Evolutionary conservation across 2,113 vertebrate species (phyloP), one percentile per base, ranked within the genome.

Genomic region (Halichoeres trimaculatus): DNA sequence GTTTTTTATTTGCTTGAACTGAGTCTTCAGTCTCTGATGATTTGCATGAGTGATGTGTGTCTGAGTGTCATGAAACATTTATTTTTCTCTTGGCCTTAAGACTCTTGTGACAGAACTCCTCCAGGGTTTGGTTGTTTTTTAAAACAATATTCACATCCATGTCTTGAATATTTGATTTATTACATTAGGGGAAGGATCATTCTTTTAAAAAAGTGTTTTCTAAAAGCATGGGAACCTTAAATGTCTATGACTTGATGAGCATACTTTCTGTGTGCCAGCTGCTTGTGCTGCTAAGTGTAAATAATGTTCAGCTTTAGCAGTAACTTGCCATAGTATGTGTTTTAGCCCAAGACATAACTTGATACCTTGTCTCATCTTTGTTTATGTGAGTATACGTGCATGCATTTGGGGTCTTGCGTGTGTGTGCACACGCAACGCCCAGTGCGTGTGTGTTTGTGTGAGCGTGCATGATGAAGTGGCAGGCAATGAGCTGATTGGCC

Each of bases 401-500:
- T 58, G 56, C 2, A 1, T 8, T 14, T 14, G 12, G 30, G 22
- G 24, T 17, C 12, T 45, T 50, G 34, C 57, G 19, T 17, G 19
- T 13, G 7, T 65, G 51, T 40, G 30, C 30, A 30, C 30, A 30
- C 6, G 30, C 30, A 30, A 30, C 3, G 30, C 6, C 6, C 30
- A 30, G 51, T 10, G 20, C n/a, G 41, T 43, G 23, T 35, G 35
- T 11, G n/a, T 55, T 45, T 2, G 10, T 55, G 55, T 35, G 61
- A 55, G 67, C 34, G 68, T 52, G 38, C 20, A 50, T 87, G 80
- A 84, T 83, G 62, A 69, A 85, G 79, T 84, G 74, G 66, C 74
- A 84, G 66, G 85, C 76, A 78, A 71, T 70, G 83, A 77, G 73
- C 60, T 85, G 87, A 90, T 89, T 78, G 81, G 81, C 88, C 90